A percentile compares a stretch with the other conserved stretches of the same genome.
Evolutionary conservation across 2,797 vertebrate species (phyloP).

Genomic region (Sebastes umbrosus): DNA sequence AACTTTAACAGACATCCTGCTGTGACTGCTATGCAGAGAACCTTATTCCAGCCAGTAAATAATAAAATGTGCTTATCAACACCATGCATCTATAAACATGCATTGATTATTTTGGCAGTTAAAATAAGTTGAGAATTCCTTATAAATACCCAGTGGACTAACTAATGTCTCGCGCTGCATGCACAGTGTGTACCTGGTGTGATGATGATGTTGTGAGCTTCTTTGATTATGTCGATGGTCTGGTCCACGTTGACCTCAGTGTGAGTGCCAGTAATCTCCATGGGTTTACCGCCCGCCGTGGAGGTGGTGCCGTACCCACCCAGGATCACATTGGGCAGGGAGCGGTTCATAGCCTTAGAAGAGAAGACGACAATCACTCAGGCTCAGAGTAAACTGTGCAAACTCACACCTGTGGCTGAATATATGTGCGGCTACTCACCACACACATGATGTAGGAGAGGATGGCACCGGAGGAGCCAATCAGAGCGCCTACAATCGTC

Average conservation of each 20-base stretch:
- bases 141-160: not conserved
- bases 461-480: conserved; percentile 84
- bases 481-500: conserved; percentile 83
- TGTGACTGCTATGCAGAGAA: not conserved
- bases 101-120: not conserved
- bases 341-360: conserved; percentile 81
- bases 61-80: not conserved
- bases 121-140: not conserved
- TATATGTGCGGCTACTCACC: conserved; percentile 65
- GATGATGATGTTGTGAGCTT: conserved; percentile 83
- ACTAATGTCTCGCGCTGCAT: not conserved
- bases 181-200: conserved; percentile 71
- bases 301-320: conserved; percentile 82
- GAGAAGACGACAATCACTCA: not conserved
- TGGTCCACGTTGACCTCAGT: conserved; percentile 83
- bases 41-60: not conserved
- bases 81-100: not conserved
- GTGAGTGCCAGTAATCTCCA: conserved; percentile 84
- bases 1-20: not conserved
- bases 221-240: conserved; percentile 82
- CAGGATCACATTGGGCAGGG: conserved; percentile 84
- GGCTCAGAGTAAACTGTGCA: not conserved
- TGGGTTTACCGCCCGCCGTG: conserved; percentile 80
- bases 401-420: not conserved
- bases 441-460: conserved; percentile 86